Conservation (phyloP, 2,888 invertebrate species). For the Synanthedon vespiformis region DNA sequence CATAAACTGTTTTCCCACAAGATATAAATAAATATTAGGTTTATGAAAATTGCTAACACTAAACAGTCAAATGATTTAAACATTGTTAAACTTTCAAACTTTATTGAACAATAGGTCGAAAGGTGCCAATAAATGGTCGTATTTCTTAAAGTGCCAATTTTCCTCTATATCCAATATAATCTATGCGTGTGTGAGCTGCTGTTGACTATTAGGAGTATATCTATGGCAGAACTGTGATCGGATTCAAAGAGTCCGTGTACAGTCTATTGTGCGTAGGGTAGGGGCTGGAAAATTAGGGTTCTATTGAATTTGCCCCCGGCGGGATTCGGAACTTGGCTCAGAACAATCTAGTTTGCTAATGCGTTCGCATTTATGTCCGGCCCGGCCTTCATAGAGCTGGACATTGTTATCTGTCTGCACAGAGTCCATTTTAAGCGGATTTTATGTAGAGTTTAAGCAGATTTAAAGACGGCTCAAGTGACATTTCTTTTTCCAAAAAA, state of each 20-base stretch:
- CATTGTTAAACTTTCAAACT: too few species aligned
- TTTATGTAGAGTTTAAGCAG: not conserved
- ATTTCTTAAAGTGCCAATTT: too few species aligned
- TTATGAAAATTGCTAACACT: too few species aligned
- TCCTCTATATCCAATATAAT: too few species aligned
- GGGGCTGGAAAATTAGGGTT: conserved; percentile 30
- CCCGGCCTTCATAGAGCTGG: conserved; percentile 3
- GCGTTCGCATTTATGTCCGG: conserved; percentile 23
- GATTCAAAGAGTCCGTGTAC: conserved; percentile 8
- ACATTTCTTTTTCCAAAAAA: not conserved
- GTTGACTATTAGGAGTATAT: not conserved
- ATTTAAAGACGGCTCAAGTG: not conserved
- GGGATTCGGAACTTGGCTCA: conserved; percentile 17
- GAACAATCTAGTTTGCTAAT: conserved; percentile 38
- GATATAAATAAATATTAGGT: too few species aligned
- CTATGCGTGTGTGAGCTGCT: not conserved
- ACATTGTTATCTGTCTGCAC: not conserved
- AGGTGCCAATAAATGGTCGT: too few species aligned
- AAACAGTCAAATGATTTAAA: too few species aligned
- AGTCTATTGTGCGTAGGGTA: conserved; percentile 17
- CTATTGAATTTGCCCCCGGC: conserved; percentile 30
- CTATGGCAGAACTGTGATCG: not conserved
- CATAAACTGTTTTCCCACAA: too few species aligned
- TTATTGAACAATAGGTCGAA: too few species aligned
- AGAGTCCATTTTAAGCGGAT: not conserved